Evolutionary conservation across 2,113 vertebrate species (phyloP).

Genomic region (Carollia perspicillata): DNA sequence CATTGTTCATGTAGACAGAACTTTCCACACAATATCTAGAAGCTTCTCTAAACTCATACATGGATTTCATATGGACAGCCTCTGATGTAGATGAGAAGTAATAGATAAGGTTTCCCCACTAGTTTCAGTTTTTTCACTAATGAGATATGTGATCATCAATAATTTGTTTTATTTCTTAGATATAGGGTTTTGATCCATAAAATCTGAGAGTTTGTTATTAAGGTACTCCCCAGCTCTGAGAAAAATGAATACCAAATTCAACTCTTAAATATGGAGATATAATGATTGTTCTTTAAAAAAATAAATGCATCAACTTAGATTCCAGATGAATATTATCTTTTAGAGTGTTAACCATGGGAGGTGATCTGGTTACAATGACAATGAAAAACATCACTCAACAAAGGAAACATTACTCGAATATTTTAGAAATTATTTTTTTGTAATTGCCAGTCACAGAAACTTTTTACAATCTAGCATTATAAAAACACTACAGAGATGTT

Average conservation of each 20-base stretch:
- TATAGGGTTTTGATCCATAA: background rate
- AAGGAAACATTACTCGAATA: background rate
- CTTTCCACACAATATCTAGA: background rate
- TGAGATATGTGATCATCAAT: background rate
- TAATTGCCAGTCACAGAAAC: background rate
- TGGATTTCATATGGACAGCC: background rate
- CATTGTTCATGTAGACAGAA: background rate
- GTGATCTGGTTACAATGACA: background rate
- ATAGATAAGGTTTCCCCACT: background rate
- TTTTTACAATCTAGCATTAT: background rate
- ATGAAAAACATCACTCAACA: background rate
- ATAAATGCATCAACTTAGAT: background rate
- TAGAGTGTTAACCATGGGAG: background rate
- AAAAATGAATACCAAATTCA: conserved; percentile 24
- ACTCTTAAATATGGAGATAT: background rate
- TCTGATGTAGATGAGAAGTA: background rate
- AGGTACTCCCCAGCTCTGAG: background rate
- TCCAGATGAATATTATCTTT: background rate
- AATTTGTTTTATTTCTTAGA: background rate
- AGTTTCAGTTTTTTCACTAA: background rate
- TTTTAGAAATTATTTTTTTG: conserved; percentile 1
- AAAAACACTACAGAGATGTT: background rate
- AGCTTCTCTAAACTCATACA: background rate
- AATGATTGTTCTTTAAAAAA: background rate
- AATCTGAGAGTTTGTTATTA: background rate